Evolutionary conservation across 1,140 invertebrate genomes (phyloP).

Genomic region (Micrasema longulum): DNA sequence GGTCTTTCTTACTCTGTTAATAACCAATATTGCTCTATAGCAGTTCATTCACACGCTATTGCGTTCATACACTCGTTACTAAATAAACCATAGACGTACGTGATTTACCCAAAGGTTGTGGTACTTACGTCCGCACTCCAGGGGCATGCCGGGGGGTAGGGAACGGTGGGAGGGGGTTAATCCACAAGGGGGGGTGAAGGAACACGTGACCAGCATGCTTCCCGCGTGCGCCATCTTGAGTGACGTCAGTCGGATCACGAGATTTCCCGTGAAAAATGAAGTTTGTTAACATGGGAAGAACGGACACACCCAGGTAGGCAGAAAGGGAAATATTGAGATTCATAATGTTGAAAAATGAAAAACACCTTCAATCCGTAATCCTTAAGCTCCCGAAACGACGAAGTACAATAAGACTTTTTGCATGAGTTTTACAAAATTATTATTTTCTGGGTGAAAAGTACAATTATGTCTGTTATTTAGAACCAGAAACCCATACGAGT

Average conservation of each 20-base stretch:
- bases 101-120: background rate
- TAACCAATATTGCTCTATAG: no score
- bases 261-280: conserved; percentile 34
- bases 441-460: no score
- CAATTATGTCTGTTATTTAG: no score
- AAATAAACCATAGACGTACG: conserved; percentile 33
- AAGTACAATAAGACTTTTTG: no score
- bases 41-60: conserved; percentile 27
- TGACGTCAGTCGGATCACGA: conserved; percentile 26
- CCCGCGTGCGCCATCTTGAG: conserved; percentile 37
- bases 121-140: conserved; percentile 26
- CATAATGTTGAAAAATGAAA: no score
- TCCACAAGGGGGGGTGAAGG: background rate
- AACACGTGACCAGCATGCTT: conserved; percentile 38
- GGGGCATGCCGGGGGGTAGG: no score
- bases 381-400: no score
- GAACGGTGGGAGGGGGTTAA: background rate
- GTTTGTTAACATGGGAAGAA: background rate
- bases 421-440: no score
- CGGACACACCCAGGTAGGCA: no score
- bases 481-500: no score
- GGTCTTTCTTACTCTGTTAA: no score
- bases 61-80: conserved; percentile 25
- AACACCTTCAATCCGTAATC: no score
- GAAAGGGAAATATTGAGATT: background rate